These are phyloP conservation scores for Drusus annulatus DNA, from an alignment of 1,140 invertebrate genomes.

Conservation along the genomic window DNA sequence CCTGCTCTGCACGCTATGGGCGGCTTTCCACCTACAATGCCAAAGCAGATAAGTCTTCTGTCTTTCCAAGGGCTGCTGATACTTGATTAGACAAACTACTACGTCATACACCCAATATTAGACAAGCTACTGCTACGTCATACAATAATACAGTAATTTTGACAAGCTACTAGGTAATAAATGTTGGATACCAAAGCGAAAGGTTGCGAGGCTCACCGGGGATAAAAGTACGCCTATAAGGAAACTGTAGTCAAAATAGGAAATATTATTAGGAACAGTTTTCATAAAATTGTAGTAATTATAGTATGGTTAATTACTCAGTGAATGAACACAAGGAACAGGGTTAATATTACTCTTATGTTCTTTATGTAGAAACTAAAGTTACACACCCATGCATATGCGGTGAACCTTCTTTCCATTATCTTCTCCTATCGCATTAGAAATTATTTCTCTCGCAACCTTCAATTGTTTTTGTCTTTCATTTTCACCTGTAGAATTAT, in stretches of 20 bases:
- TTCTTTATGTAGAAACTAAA: constrained; percentile 12
- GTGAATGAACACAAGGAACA: background rate
- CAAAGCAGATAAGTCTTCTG: no score
- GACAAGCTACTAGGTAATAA: no score
- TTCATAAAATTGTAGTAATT: background rate
- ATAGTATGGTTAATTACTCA: constrained; percentile 1
- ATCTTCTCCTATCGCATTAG: constrained; percentile 69
- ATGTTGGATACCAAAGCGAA: constrained; percentile 7
- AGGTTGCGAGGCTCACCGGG: constrained; percentile 22
- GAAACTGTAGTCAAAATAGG: constrained; percentile 1
- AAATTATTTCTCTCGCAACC: constrained; percentile 74
- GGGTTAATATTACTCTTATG: background rate
- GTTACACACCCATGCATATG: constrained; percentile 55
- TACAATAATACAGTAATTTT: no score
- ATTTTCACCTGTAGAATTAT: constrained; percentile 61
- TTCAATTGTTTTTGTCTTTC: constrained; percentile 70
- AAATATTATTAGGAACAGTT: background rate
- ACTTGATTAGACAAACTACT: background rate
- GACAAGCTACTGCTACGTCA: background rate
- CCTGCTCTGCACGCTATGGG: constrained; percentile 73
- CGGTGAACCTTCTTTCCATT: constrained; percentile 62
- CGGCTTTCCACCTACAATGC: constrained; percentile 70
- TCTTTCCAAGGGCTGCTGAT: no score
- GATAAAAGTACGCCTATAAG: background rate
- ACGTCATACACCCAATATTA: background rate